A percentile compares a stretch with the other conserved stretches of the same genome.
These are phyloP conservation scores for Salvelinus sp. DNA, from an alignment of 2,113 vertebrate species.

Conservation along the genomic window DNA sequence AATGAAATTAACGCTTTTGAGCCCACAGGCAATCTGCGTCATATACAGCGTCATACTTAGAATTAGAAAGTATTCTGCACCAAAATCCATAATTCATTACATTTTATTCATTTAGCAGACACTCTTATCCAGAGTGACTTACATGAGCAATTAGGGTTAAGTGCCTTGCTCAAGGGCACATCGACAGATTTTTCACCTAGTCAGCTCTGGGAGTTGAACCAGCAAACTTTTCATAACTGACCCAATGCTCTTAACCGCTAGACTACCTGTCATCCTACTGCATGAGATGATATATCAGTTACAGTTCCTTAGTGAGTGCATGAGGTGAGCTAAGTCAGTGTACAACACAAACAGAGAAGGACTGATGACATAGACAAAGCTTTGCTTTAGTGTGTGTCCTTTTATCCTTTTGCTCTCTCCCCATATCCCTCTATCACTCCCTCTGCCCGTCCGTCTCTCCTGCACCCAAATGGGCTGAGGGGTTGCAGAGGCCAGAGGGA, in stretches of 20 bases:
- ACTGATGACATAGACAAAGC: background rate
- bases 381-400: background rate
- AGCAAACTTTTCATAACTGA: too few species aligned
- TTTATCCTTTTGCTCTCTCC: background rate
- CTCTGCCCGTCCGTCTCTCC: constrained; percentile 13
- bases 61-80: constrained; percentile 16
- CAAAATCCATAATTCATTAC: constrained; percentile 37
- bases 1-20: background rate
- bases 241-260: too few species aligned
- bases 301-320: constrained; percentile 15
- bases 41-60: constrained; percentile 22
- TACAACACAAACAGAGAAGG: background rate
- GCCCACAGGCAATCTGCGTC: background rate
- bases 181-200: too few species aligned
- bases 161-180: too few species aligned
- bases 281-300: constrained; percentile 33
- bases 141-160: too few species aligned
- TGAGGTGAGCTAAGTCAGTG: constrained; percentile 2
- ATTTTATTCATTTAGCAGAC: too few species aligned
- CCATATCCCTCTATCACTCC: background rate
- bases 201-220: too few species aligned
- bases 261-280: too few species aligned
- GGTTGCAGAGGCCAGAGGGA: background rate
- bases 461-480: constrained; percentile 5
- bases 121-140: too few species aligned